Percentiles rank a stretch among this genome's conserved stretches.
Evolutionary conservation across 2,888 invertebrate genomes (phyloP).

Genomic region (Dryocosmus kuriphilus): DNA sequence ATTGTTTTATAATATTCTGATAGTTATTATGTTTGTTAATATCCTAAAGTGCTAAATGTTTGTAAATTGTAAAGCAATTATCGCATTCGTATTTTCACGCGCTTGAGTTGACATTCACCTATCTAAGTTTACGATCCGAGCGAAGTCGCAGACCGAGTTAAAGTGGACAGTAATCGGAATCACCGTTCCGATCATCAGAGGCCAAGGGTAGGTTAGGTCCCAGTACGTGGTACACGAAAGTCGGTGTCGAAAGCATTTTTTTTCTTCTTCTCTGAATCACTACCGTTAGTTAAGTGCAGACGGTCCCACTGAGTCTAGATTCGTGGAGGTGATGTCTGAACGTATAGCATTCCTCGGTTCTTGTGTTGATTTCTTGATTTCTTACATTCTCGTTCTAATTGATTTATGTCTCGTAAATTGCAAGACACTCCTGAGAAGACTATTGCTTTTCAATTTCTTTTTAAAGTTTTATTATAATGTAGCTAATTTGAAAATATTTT

Average conservation of each 20-base stretch:
- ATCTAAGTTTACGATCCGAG: constrained; percentile 12
- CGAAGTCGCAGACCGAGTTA: background rate
- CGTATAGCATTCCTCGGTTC: background rate
- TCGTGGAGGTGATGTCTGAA: background rate
- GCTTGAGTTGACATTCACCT: background rate
- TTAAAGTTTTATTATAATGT: too few species aligned
- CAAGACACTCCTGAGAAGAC: too few species aligned
- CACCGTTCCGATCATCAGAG: constrained; percentile 1
- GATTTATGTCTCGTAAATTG: background rate
- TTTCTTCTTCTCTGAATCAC: background rate
- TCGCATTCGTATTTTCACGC: background rate
- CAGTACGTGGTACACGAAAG: background rate
- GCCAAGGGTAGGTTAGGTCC: background rate
- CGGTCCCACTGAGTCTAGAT: constrained; percentile 7
- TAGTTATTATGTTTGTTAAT: too few species aligned
- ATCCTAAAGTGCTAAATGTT: too few species aligned
- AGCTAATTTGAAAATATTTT: too few species aligned
- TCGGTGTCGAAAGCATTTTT: background rate
- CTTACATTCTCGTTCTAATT: background rate
- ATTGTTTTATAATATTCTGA: too few species aligned
- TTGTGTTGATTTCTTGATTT: background rate
- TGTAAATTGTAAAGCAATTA: background rate
- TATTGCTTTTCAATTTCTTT: too few species aligned
- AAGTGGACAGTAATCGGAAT: constrained; percentile 12
- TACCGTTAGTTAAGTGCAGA: background rate